A percentile compares a stretch with the other conserved stretches of the same genome.
phyloP scores from a whole-genome alignment of 2,797 vertebrate genomes.

The Falco berigora region DNA sequence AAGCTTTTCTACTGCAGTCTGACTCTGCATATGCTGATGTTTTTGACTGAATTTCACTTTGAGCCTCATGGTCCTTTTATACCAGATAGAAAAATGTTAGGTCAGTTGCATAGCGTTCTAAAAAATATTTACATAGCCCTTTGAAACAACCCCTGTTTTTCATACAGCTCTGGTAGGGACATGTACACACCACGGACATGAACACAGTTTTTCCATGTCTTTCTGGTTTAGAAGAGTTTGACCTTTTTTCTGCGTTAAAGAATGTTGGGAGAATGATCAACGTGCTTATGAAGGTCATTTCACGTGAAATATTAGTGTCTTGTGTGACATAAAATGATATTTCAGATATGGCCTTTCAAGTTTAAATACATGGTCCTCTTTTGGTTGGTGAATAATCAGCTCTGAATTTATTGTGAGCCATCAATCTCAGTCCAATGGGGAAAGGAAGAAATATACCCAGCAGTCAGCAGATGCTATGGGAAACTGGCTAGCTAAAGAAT shows the following conservation, averaged over 20 bases:
- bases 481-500: constrained; percentile 38
- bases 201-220: not conserved
- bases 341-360: not conserved
- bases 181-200: not conserved
- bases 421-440: constrained; percentile 8
- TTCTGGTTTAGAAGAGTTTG: not conserved
- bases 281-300: not conserved
- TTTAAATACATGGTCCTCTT: not conserved
- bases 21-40: not conserved
- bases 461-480: constrained; percentile 21
- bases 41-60: not conserved
- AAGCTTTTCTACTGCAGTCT: not conserved
- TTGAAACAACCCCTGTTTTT: not conserved
- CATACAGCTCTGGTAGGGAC: not conserved
- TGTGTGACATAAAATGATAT: constrained; percentile 7
- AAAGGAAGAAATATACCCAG: constrained; percentile 14
- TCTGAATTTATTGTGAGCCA: constrained; percentile 40
- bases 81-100: not conserved
- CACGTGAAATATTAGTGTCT: not conserved
- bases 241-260: not conserved
- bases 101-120: not conserved
- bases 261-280: not conserved
- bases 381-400: constrained; percentile 47
- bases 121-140: not conserved
- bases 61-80: not conserved